Conservation (phyloP, 2,113 vertebrate genomes). For the Takifugu bimaculatus region DNA sequence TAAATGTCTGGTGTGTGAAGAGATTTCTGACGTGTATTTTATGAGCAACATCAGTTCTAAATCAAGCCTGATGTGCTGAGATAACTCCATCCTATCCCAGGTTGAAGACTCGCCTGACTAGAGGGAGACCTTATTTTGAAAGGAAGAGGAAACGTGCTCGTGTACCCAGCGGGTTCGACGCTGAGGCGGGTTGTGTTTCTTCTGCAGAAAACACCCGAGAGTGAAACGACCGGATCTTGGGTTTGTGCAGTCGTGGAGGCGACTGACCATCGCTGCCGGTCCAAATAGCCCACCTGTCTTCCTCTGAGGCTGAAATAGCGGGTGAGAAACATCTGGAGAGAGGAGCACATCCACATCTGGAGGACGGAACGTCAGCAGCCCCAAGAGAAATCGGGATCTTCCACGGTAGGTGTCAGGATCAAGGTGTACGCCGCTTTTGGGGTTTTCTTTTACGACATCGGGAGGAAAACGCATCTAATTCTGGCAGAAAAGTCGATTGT, state of each 20-base stretch:
- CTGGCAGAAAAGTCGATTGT: background rate
- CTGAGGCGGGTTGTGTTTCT: background rate
- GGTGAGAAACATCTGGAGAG: background rate
- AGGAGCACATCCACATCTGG: background rate
- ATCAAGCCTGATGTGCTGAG: too few species aligned
- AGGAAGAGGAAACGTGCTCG: constrained; percentile 10
- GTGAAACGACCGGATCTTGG: background rate
- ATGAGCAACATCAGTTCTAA: too few species aligned
- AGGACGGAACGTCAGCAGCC: constrained; percentile 6
- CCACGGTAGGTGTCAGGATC: constrained; percentile 9
- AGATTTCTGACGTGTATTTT: too few species aligned
- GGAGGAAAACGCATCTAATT: background rate
- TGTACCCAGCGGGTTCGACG: rapidly evolving
- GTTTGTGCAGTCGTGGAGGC: background rate
- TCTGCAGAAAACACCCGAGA: constrained; percentile 36
- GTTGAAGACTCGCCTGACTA: background rate
- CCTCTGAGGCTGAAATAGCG: background rate
- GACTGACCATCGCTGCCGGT: background rate
- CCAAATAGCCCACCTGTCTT: background rate
- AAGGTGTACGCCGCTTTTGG: background rate
- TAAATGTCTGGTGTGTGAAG: too few species aligned
- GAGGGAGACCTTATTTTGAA: constrained; percentile 22
- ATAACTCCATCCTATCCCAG: too few species aligned
- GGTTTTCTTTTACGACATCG: background rate
- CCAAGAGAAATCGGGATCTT: constrained; percentile 8